Conservation (phyloP, 2,888 invertebrate genomes). For the Hypomecis punctinalis region DNA sequence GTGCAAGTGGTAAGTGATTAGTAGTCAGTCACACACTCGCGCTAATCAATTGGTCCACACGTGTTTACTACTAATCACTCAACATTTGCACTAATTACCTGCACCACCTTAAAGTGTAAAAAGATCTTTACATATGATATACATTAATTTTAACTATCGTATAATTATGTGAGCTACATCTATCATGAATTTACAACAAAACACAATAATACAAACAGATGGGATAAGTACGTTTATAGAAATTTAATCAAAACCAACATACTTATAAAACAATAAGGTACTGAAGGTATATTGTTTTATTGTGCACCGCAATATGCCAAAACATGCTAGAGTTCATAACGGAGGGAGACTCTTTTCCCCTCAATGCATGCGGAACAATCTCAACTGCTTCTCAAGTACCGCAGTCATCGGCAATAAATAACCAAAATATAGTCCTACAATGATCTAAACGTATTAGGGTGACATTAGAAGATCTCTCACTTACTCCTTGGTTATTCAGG, state of each 20-base stretch:
- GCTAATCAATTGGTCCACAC: no score
- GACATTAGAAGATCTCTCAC: no score
- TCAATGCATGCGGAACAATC: slow-evolving; percentile 4
- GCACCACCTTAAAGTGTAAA: no score
- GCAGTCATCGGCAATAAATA: slow-evolving; percentile 35
- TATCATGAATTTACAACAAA: no score
- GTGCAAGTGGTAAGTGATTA: no score
- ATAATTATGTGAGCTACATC: no score
- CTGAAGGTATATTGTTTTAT: not conserved
- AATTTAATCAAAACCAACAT: not conserved
- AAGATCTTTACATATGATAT: no score
- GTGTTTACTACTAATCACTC: no score
- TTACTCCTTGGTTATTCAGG: no score
- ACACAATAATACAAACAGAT: not conserved
- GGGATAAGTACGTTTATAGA: not conserved
- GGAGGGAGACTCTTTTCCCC: slow-evolving; percentile 15
- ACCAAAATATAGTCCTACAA: slow-evolving; percentile 5
- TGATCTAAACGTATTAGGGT: not conserved
- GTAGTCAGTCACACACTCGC: no score
- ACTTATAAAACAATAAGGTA: not conserved
- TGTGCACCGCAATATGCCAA: slow-evolving; percentile 4
- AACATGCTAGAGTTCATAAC: slow-evolving; percentile 11
- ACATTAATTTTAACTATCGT: no score
- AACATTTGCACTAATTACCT: no score
- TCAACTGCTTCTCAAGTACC: slow-evolving; percentile 39